Conservation (phyloP, 2,797 vertebrate species). For the Pampus argenteus region DNA sequence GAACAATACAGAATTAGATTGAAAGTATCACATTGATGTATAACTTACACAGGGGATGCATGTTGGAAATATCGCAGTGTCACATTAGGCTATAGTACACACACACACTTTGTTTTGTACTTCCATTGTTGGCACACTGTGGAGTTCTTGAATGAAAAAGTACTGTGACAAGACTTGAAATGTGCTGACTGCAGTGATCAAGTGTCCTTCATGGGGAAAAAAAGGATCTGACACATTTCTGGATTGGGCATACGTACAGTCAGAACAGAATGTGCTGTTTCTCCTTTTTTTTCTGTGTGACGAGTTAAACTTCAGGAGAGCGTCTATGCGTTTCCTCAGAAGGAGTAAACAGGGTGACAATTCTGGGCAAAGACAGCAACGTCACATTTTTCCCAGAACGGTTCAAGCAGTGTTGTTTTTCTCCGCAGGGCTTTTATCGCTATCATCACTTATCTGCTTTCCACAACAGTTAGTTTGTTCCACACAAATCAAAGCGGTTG, state of each 20-base stretch:
- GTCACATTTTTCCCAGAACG: neutral
- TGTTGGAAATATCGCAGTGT: too few relatives aligned
- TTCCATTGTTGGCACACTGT: neutral
- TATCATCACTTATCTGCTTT: neutral
- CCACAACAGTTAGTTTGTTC: constrained; percentile 16
- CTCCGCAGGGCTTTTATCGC: neutral
- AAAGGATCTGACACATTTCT: neutral
- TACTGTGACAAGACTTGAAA: neutral
- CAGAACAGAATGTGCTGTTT: neutral
- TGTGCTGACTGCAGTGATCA: neutral
- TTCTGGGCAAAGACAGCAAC: neutral
- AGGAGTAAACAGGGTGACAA: neutral
- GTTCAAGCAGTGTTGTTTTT: constrained; percentile 5
- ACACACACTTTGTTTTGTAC: neutral
- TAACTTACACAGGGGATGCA: too few relatives aligned
- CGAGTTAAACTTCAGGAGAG: neutral
- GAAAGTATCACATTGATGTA: neutral
- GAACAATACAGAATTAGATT: neutral
- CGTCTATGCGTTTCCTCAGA: neutral
- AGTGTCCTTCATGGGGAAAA: neutral
- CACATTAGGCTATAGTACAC: neutral
- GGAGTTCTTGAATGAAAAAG: neutral
- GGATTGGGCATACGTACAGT: neutral
- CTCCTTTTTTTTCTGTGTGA: constrained; percentile 3
- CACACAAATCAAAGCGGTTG: neutral